phyloP scores from a whole-genome alignment of 2,113 vertebrate species.

The Rutilus rutilus region DNA sequence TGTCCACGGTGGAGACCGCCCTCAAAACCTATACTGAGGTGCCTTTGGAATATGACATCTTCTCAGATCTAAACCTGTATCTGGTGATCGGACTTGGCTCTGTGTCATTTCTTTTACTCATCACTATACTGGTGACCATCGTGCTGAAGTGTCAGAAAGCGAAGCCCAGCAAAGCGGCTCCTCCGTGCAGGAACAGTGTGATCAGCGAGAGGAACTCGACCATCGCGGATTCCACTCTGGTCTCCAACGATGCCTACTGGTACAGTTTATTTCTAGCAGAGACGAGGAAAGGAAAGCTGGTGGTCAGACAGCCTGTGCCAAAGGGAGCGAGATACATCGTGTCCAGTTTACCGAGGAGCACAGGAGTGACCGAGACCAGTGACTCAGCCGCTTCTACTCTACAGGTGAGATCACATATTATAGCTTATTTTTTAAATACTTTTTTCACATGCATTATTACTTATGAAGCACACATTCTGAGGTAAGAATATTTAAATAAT shows the following conservation, averaged over 20 bases:
- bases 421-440: neutral
- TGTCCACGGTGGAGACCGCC: constrained; percentile 78
- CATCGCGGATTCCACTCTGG: constrained; percentile 61
- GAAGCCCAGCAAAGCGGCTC: constrained; percentile 48
- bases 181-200: constrained; percentile 60
- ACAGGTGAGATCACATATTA: constrained; percentile 56
- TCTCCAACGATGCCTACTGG: constrained; percentile 66
- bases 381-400: constrained; percentile 59
- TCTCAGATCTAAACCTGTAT: constrained; percentile 63
- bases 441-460: constrained; percentile 62
- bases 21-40: constrained; percentile 76
- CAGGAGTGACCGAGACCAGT: constrained; percentile 61
- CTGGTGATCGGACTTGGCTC: constrained; percentile 74
- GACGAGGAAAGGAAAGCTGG: constrained; percentile 63
- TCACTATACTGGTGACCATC: constrained; percentile 73
- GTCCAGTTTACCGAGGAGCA: constrained; percentile 62
- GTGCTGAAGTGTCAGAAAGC: constrained; percentile 64
- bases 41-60: constrained; percentile 65
- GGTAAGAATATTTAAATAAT: neutral
- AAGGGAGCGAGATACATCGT: constrained; percentile 61
- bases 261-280: constrained; percentile 64
- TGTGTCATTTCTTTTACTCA: constrained; percentile 76
- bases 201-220: constrained; percentile 63
- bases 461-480: neutral
- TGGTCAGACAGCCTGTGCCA: constrained; percentile 62